Evolutionary conservation across 2,113 vertebrate species (phyloP).

Genomic region (Rhinolophus sinicus): DNA sequence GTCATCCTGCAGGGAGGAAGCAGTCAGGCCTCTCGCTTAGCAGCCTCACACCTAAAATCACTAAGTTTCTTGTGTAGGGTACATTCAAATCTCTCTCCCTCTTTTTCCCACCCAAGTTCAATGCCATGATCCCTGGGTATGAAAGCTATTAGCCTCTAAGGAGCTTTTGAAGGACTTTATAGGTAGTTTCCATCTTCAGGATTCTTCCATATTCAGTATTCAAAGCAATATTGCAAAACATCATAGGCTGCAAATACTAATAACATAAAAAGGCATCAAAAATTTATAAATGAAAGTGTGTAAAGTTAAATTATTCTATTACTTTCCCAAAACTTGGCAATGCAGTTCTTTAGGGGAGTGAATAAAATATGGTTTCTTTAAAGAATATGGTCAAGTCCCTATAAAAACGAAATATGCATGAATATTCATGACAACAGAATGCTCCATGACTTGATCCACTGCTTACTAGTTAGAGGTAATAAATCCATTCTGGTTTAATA

Average conservation of each 20-base stretch:
- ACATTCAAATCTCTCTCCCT: neutral
- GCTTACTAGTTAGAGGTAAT: neutral
- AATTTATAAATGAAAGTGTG: neutral
- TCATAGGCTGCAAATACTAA: neutral
- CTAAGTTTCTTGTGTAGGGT: no score
- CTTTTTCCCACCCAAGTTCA: neutral
- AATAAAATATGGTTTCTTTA: slow-evolving; percentile 22
- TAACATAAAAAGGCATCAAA: neutral
- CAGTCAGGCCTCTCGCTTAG: neutral
- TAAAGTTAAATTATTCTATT: neutral
- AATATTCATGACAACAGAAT: slow-evolving; percentile 23
- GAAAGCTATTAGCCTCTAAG: neutral
- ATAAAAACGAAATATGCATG: neutral
- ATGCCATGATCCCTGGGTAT: neutral
- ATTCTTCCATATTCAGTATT: neutral
- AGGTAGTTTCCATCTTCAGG: neutral
- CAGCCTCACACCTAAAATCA: neutral
- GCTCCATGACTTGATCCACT: neutral
- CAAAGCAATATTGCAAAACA: neutral
- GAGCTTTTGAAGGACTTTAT: neutral
- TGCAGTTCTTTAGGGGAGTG: neutral
- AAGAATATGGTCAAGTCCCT: neutral
- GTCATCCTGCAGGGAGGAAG: neutral
- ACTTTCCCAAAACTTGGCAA: neutral
- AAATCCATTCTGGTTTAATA: slow-evolving; percentile 16